A percentile compares a stretch with the other conserved stretches of the same genome.
These are phyloP conservation scores for Nothoprocta pentlandii DNA, from an alignment of 2,113 vertebrate species.

Conservation along the genomic window DNA sequence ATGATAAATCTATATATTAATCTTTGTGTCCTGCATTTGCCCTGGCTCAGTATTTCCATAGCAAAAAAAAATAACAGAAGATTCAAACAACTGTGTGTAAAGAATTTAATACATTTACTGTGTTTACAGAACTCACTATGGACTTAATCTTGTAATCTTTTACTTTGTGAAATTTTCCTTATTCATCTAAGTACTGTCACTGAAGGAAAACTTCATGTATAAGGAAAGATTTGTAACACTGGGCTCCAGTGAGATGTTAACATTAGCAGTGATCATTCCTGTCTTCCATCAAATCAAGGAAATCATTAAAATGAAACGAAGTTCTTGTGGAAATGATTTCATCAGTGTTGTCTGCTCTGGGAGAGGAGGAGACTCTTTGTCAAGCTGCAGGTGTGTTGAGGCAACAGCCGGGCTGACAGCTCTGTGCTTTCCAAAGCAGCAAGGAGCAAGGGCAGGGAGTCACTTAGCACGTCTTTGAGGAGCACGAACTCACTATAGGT, in stretches of 20 bases:
- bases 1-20: slow-evolving; percentile 52
- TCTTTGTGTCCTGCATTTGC: slow-evolving; percentile 17
- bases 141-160: slow-evolving; percentile 15
- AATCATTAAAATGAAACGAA: not conserved
- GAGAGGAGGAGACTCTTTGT: fast-evolving
- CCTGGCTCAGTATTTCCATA: slow-evolving; percentile 17
- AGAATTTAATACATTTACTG: slow-evolving; percentile 33
- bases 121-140: slow-evolving; percentile 38
- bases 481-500: not conserved
- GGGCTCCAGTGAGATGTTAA: not conserved
- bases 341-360: fast-evolving
- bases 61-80: not conserved
- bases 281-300: slow-evolving; percentile 10
- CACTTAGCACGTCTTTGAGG: not conserved
- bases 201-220: not conserved
- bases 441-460: not conserved
- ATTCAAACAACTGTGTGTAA: not conserved
- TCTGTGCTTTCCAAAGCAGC: fast-evolving
- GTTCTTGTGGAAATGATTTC: not conserved
- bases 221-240: not conserved
- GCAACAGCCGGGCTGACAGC: not conserved
- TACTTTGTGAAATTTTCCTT: slow-evolving; percentile 44
- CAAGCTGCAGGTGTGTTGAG: not conserved
- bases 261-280: not conserved
- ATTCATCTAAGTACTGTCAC: slow-evolving; percentile 12